A percentile compares a stretch with the other conserved stretches of the same genome.
Evolutionary conservation across 2,888 invertebrate genomes (phyloP).

Genomic region (Heliconius hortense): DNA sequence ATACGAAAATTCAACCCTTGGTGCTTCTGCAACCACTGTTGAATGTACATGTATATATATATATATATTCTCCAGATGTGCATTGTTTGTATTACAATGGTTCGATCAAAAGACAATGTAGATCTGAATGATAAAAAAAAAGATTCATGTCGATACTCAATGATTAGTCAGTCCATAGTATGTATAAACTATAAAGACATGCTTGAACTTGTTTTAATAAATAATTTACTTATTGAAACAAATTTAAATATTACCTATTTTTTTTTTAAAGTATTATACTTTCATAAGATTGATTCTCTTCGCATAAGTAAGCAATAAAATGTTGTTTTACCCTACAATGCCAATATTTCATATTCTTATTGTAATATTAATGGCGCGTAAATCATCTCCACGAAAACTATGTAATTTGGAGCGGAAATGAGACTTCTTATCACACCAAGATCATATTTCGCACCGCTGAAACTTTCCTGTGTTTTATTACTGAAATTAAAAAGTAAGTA

Average conservation of each 20-base stretch:
- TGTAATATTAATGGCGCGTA: not conserved
- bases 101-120: slow-evolving; percentile 19
- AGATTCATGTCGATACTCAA: not conserved
- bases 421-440: slow-evolving; percentile 39
- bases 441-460: slow-evolving; percentile 41
- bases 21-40: not conserved
- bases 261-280: not conserved
- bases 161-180: not conserved
- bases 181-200: not conserved
- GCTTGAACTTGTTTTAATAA: not conserved
- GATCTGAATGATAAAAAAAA: slow-evolving; percentile 11
- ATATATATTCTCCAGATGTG: slow-evolving; percentile 11
- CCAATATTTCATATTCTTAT: not conserved
- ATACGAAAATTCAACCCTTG: slow-evolving; percentile 38
- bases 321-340: not conserved
- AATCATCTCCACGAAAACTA: slow-evolving; percentile 18
- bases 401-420: slow-evolving; percentile 39
- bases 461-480: slow-evolving; percentile 40
- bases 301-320: not conserved
- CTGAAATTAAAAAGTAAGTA: slow-evolving; percentile 41
- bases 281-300: not conserved
- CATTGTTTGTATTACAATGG: slow-evolving; percentile 19
- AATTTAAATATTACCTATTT: no score
- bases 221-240: no score
- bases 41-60: not conserved